These are phyloP conservation scores for Cherax quadricarinatus DNA, from an alignment of 1,140 invertebrate species.

Conservation along the genomic window DNA sequence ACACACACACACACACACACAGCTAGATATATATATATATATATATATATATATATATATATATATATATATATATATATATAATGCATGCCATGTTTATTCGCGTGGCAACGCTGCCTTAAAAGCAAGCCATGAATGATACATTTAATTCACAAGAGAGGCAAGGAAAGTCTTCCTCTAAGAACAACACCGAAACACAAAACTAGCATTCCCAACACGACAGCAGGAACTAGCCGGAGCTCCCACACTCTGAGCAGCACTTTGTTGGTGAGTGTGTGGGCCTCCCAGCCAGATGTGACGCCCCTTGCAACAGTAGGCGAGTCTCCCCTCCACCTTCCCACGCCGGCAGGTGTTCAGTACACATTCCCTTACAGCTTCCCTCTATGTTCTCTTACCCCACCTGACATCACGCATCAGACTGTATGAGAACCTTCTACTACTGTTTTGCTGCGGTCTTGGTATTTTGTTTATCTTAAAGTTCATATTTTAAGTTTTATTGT, in stretches of 20 bases:
- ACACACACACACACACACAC: too few species aligned
- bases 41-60: slow-evolving; percentile 35
- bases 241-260: background rate
- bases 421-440: background rate
- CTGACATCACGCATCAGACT: background rate
- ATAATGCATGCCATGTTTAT: background rate
- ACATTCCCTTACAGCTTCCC: slow-evolving; percentile 15
- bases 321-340: slow-evolving; percentile 36
- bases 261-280: background rate
- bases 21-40: too few species aligned
- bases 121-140: background rate
- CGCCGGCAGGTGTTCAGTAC: slow-evolving; percentile 44
- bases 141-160: background rate
- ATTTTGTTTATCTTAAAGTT: too few species aligned
- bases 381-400: slow-evolving; percentile 1
- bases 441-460: background rate
- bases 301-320: slow-evolving; percentile 47
- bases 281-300: slow-evolving; percentile 29
- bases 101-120: too few species aligned
- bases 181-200: background rate
- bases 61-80: slow-evolving; percentile 47
- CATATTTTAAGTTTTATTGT: too few species aligned
- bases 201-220: background rate
- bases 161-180: background rate
- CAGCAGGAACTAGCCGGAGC: background rate